Conservation (phyloP, 92 coral and sea anemone genomes). For the Palythoa caribaeorum region DNA sequence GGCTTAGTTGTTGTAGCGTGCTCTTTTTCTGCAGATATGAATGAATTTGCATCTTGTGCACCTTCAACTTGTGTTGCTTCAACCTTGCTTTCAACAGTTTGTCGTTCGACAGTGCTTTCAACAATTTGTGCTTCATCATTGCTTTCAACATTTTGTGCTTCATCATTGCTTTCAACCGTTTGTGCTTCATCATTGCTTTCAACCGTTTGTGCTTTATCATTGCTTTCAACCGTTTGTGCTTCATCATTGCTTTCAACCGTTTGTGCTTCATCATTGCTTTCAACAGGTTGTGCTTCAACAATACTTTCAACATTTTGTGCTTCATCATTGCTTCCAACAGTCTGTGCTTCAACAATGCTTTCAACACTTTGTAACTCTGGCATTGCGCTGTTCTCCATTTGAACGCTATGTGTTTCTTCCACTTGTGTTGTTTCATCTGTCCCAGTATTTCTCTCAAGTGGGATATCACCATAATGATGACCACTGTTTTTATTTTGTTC, state of each 20-base stretch:
- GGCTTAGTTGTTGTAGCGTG: neutral
- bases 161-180: too few species aligned
- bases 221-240: too few species aligned
- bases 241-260: too few species aligned
- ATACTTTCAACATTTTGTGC: neutral
- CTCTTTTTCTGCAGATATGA: neutral
- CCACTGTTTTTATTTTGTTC: neutral
- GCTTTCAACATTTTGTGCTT: too few species aligned
- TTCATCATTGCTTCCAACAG: neutral
- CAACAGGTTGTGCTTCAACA: too few species aligned
- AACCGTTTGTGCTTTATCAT: too few species aligned
- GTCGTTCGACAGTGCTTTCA: neutral
- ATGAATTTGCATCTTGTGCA: neutral
- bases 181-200: too few species aligned
- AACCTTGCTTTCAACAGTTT: neutral
- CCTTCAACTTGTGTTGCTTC: neutral
- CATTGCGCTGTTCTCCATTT: neutral
- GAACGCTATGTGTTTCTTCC: neutral
- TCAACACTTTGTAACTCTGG: neutral
- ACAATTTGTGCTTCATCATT: slow-evolving; percentile 1
- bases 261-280: too few species aligned
- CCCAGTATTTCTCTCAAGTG: neutral
- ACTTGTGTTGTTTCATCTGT: neutral
- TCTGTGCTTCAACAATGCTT: neutral
- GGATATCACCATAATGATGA: neutral